These are phyloP conservation scores for Ciconia boyciana DNA, from an alignment of 2,113 vertebrate species.

Conservation along the genomic window DNA sequence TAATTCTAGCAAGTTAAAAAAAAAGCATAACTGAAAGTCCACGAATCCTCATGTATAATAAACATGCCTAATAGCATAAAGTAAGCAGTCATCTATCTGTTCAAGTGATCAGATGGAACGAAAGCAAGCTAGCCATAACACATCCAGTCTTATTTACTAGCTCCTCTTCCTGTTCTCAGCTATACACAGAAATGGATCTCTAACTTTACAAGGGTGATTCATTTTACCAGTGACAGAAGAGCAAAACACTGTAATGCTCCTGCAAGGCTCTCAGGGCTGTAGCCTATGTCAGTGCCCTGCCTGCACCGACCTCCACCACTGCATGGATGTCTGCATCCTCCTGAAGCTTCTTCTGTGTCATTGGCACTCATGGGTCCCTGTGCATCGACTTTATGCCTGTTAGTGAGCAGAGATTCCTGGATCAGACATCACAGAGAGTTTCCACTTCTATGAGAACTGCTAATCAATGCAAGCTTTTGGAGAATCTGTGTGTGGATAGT, in stretches of 20 bases:
- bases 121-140: constrained; percentile 46
- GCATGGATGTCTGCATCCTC: fast-evolving
- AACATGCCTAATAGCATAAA: neutral
- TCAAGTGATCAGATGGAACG: neutral
- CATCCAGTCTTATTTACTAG: constrained; percentile 10
- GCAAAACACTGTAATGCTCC: neutral
- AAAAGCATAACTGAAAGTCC: neutral
- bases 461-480: neutral
- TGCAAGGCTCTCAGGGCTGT: neutral
- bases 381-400: fast-evolving
- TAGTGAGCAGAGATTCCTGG: neutral
- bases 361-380: fast-evolving
- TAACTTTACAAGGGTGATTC: neutral
- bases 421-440: neutral
- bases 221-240: neutral
- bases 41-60: neutral
- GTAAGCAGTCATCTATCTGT: neutral
- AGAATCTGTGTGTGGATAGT: neutral
- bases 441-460: neutral
- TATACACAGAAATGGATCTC: neutral
- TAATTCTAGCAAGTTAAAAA: neutral
- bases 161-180: constrained; percentile 8
- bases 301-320: fast-evolving
- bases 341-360: neutral
- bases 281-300: neutral